These are phyloP conservation scores for Xestia c-nigrum DNA, from an alignment of 2,888 invertebrate species.

Conservation along the genomic window DNA sequence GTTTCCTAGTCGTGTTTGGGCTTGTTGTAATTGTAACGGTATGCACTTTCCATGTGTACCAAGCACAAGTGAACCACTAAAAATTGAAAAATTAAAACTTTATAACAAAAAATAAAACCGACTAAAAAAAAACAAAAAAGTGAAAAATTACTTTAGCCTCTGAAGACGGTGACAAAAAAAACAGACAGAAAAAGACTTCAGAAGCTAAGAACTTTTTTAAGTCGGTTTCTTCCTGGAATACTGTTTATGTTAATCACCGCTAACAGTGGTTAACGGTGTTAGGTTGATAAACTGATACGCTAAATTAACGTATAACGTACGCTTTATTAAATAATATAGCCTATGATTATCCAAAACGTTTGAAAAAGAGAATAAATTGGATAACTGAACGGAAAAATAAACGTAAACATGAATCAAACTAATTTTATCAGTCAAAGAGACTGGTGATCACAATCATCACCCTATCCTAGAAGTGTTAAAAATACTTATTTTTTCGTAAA, in stretches of 20 bases:
- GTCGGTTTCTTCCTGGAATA: too few species aligned
- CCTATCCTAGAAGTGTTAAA: not conserved
- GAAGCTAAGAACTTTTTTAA: too few species aligned
- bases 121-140: too few species aligned
- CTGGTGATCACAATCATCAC: not conserved
- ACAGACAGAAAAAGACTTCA: too few species aligned
- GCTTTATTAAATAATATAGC: not conserved
- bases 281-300: not conserved
- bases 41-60: too few species aligned
- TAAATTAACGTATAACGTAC: not conserved
- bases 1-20: too few species aligned
- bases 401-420: not conserved
- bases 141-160: too few species aligned
- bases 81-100: too few species aligned
- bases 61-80: too few species aligned
- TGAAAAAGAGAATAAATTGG: not conserved
- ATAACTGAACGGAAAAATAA: not conserved
- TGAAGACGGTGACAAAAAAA: too few species aligned
- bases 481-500: conserved; percentile 5
- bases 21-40: too few species aligned
- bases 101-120: too few species aligned
- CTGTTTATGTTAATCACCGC: not conserved
- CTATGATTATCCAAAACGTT: not conserved
- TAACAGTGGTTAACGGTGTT: not conserved
- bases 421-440: not conserved